A percentile compares a stretch with the other conserved stretches of the same genome.
Conservation (phyloP, 53 echinoderm and acorn worm genomes). For the Antedon mediterranea region DNA sequence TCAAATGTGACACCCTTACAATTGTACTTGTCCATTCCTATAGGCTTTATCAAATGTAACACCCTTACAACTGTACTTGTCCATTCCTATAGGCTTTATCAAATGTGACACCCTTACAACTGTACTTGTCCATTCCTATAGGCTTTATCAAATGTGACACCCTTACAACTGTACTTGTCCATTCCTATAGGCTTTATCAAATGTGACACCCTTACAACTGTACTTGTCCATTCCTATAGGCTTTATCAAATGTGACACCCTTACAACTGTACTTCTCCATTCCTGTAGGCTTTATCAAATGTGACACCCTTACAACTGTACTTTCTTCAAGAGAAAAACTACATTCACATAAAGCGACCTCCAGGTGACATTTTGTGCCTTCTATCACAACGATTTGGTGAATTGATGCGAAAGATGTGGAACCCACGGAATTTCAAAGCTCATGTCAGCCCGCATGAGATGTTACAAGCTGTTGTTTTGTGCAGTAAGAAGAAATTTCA, state of each 20-base stretch:
- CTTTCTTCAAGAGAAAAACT: conserved; percentile 83
- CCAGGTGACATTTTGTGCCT: conserved; percentile 89
- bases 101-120: conserved; percentile 55
- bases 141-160: conserved; percentile 70
- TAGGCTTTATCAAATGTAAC: conserved; percentile 77
- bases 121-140: conserved; percentile 50
- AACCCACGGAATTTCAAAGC: conserved; percentile 95
- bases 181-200: conserved; percentile 54
- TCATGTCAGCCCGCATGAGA: conserved; percentile 96
- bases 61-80: conserved; percentile 75
- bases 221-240: conserved; percentile 62
- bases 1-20: conserved; percentile 62
- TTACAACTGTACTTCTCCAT: conserved; percentile 54
- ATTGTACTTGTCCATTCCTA: conserved; percentile 44
- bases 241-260: conserved; percentile 61
- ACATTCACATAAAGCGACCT: conserved; percentile 64
- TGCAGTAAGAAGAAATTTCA: conserved; percentile 96
- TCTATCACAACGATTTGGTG: conserved; percentile 78
- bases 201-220: conserved; percentile 59
- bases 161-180: conserved; percentile 71
- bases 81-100: conserved; percentile 51
- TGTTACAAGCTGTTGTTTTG: conserved; percentile 77
- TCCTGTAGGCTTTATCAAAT: conserved; percentile 62
- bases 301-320: conserved; percentile 67
- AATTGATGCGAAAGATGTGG: conserved; percentile 98